Base-by-base conservation (phyloP, 2,797 vertebrate genomes). In the Phataginus tetradactyla region DNA sequence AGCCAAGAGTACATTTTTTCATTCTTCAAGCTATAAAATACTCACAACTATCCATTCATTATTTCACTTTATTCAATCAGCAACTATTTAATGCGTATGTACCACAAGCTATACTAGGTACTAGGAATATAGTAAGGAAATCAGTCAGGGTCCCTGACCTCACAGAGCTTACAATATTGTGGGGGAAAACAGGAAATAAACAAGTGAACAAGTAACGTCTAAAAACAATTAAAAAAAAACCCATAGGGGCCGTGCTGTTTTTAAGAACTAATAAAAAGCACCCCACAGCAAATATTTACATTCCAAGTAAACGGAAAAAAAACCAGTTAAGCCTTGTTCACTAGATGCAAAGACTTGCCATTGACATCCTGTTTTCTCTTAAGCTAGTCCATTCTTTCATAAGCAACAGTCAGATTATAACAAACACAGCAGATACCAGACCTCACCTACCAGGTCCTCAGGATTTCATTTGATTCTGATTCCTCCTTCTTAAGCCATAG, bases 1-100 rank as follows among this genome's bases (percentile, higher is more conserved):
- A 83, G 15, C 20, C 32, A 83, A 83, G 9, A 84, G 57, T 68
- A 93, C 74, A 91, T 45, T 61, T 95, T 45, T 92, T 94, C 64
- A 92, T 86, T 90, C 42, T 77, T 37, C n/a, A 53, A 95, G 61
- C 80, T 63, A 92, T 75, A 91, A 84, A 90, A 37, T 6, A 71
- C 42, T 49, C 42, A 37, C 59, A 93, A 79, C 39, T 49, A 25
- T 74, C 39, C 32, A 88, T 57, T 84, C 57, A 29, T 63, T 93
- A 86, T 15, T 79, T 95, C 59, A 71, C 51, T 68, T 27, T 25
- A 85, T 15, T 53, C 68, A 66, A 20, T 57, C 21, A 93, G 17
- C 32, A 87, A 59, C n/a, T 78, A 83, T 68, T 61, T 64, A 72
- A 53, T 79, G 5, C 9, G 53, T 11, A 86, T n/a, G 5, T 63